Base-by-base conservation (phyloP, 2,888 invertebrate genomes). In the Cantharis nigra region DNA sequence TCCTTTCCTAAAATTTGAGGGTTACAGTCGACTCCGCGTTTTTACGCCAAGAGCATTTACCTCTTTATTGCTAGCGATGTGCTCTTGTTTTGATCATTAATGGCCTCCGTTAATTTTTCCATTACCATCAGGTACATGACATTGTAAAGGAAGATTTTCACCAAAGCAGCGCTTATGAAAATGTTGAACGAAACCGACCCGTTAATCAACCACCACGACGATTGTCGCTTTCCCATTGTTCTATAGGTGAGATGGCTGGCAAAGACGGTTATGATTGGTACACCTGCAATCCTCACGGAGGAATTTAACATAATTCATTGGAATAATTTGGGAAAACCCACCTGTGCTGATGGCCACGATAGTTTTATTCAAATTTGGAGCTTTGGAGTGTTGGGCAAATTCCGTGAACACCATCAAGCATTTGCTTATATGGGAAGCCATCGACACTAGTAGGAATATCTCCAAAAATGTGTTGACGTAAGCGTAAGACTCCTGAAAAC, bases 401-500 rank as follows among this genome's bases (percentile, higher is more conserved):
- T 94, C 94, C 0, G 94, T 92, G 82, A 94, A 94, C 80, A 94
- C 90, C 78, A 94, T 90, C 72, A 94, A 88, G 62, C 94, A 91
- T 85, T 93, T 93, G 63, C 94, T 94, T 78, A 94, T 91, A 80
- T 94, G 92, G 20, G 94, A 93, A 9, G 94, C 94, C 87, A 93
- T 91, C 0, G 92, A 93, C 13, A 93, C 89, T 85, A 94, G 90
- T 84, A 94, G 88, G 88, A 93, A 90, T 69, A 92, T 91, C 85
- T 93, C 92, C 82, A 93, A 87, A 75, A 91, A 89, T 82, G 92
- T 91, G 83, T 92, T 91, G 80, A 93, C 90, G 82, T 91, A 89
- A 73, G 91, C 90, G 83, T 91, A 92, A 81, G 90, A 91, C 83
- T 89, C 90, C 93, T 93, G 87, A 72, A 89, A 89, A 77, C 80